Evolutionary conservation across 30 jellyfish, hydroid and myxozoan genomes (phyloP), one percentile per base, ranked within the genome.

Genomic region (Turritopsis rubra): DNA sequence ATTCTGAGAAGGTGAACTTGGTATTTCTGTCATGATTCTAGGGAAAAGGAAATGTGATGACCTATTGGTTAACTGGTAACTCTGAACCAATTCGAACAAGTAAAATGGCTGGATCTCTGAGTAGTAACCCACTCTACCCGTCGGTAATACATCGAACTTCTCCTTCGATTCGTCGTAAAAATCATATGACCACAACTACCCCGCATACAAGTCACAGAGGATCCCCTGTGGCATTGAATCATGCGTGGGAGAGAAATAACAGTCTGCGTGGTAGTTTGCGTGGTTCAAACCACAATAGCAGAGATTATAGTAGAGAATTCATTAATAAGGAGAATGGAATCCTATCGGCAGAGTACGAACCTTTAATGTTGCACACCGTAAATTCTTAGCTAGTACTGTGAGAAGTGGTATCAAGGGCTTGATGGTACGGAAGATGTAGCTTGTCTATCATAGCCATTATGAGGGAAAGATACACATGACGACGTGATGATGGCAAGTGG

Each of bases 31-130:
- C 21, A 22, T 41, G 60, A 41, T 41, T 82, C n/a, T 54, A 90
- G 97, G 97, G 97, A n/a, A 90, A 90, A 81, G 97, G 97, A 18
- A 81, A 81, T 53, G 66, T 79, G 1, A 72, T 72, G 4, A 90
- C 97, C 17, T 90, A 75, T 24, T 90, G 97, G 97, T 77, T 90
- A 8, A 54, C 65, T 1, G 95, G 79, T 3, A 84, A 84, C 29
- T 88, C 80, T 66, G 92, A 82, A 17, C 79, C 87, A 16, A 75
- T 68, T 1, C 87, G 87, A 65, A 65, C 54, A 80, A 65, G 65
- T 1, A 68, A 68, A 68, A 23, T 68, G 31, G 30, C 28, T 16
- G 28, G 31, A n/a, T 27, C 30, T 9, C 17, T 23, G 0, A 68
- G 77, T 1, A 41, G 13, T 41, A 68, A 68, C 21, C 77, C 77